A percentile compares a stretch with the other conserved stretches of the same genome.
Evolutionary conservation across 2,888 invertebrate species (phyloP).

Genomic region (Incurvaria masculella): DNA sequence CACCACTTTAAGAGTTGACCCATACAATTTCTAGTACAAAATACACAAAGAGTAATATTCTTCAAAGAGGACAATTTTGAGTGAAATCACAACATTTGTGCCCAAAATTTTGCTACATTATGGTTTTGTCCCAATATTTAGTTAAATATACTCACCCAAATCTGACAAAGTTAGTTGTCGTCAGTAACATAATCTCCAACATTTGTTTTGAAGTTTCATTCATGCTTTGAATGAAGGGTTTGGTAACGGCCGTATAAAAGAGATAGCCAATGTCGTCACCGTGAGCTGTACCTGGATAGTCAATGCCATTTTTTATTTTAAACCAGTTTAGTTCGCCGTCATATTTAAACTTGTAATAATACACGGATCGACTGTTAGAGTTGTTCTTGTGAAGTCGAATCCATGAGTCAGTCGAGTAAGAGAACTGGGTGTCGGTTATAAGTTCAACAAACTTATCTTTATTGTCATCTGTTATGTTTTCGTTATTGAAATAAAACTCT

Average conservation of each 20-base stretch:
- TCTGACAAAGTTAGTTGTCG: conserved; percentile 20
- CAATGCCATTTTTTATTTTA: conserved; percentile 10
- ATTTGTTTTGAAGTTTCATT: conserved; percentile 10
- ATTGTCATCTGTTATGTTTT: conserved; percentile 12
- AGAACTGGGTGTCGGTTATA: conserved; percentile 18
- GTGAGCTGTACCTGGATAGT: conserved; percentile 15
- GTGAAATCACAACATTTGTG: no score
- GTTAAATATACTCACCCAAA: conserved; percentile 17
- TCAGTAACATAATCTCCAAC: conserved; percentile 14
- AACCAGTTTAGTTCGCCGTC: conserved; percentile 16
- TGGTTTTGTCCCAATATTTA: conserved; percentile 4
- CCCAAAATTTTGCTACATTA: no score
- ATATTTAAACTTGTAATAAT: conserved; percentile 18
- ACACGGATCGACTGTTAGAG: conserved; percentile 11
- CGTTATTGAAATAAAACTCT: conserved; percentile 20
- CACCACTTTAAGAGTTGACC: no score
- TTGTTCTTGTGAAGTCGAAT: conserved; percentile 11
- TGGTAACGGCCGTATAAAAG: conserved; percentile 16
- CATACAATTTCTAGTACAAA: no score
- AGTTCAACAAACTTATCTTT: conserved; percentile 13
- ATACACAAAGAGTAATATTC: no score
- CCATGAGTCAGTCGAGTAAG: conserved; percentile 14
- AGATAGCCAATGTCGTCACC: conserved; percentile 19
- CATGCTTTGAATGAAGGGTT: neutral
- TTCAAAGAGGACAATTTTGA: no score